These are phyloP conservation scores for Dasysyrphus albostriatus DNA, from an alignment of 2,888 invertebrate species.

Conservation along the genomic window DNA sequence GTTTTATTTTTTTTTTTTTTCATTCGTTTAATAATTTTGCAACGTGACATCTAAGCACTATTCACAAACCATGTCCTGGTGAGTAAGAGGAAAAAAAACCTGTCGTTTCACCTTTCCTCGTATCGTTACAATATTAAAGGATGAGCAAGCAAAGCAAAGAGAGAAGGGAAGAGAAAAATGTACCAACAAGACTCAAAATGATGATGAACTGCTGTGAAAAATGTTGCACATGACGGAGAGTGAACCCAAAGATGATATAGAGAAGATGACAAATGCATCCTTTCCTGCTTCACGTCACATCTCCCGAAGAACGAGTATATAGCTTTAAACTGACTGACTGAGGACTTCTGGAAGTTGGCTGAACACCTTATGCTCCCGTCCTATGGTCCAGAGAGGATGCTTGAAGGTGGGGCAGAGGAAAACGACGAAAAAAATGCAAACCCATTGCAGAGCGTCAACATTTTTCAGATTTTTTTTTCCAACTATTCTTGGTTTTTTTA, in stretches of 20 bases:
- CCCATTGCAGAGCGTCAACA: slow-evolving; percentile 60
- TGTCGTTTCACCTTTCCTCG: slow-evolving; percentile 17
- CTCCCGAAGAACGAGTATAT: slow-evolving; percentile 2
- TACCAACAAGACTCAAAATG: slow-evolving; percentile 50
- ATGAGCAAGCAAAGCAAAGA: slow-evolving; percentile 6
- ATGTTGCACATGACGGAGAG: slow-evolving; percentile 44
- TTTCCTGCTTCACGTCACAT: slow-evolving; percentile 4
- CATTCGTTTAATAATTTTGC: slow-evolving; percentile 17
- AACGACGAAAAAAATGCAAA: slow-evolving; percentile 52
- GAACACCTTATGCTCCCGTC: slow-evolving; percentile 56
- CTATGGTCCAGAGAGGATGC: slow-evolving; percentile 15
- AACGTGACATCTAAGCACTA: slow-evolving; percentile 59
- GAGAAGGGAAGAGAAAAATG: neutral
- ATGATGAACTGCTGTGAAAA: slow-evolving; percentile 71
- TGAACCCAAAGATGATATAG: slow-evolving; percentile 41
- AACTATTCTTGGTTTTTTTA: neutral
- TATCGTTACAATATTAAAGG: slow-evolving; percentile 27
- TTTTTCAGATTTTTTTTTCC: slow-evolving; percentile 38
- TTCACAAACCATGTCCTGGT: slow-evolving; percentile 38
- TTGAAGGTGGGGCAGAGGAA: slow-evolving; percentile 30
- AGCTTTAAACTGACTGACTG: slow-evolving; percentile 43
- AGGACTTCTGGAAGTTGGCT: slow-evolving; percentile 64
- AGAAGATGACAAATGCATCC: slow-evolving; percentile 65
- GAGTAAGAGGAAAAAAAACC: neutral
- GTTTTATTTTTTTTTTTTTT: neutral